phyloP scores from a whole-genome alignment of 1,140 invertebrate genomes.

The Zaprionus capensis region DNA sequence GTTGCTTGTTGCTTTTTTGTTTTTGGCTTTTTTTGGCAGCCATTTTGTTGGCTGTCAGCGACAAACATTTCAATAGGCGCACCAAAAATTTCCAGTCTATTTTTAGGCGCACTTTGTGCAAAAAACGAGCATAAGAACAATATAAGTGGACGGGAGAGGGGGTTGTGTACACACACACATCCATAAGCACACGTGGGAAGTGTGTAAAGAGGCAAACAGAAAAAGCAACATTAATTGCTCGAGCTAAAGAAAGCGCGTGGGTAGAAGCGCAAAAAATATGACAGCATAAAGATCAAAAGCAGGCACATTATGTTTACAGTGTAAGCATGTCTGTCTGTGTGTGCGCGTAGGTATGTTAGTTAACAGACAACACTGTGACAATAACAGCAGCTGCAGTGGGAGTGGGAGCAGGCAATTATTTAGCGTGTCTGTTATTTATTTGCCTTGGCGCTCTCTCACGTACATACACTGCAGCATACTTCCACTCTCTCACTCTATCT shows the following conservation, averaged over 20 bases:
- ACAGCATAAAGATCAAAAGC: conserved; percentile 12
- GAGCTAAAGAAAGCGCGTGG: conserved; percentile 11
- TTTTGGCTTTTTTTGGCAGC: conserved; percentile 14
- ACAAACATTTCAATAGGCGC: conserved; percentile 71
- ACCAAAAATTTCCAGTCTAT: conserved; percentile 69
- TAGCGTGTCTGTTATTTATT: neutral
- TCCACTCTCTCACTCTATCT: neutral
- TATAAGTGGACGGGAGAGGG: neutral
- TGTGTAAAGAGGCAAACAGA: conserved; percentile 9
- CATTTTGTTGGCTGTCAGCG: conserved; percentile 48
- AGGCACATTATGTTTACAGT: neutral
- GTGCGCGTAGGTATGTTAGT: neutral
- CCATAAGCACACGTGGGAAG: neutral
- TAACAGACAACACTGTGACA: conserved; percentile 1
- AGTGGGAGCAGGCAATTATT: neutral
- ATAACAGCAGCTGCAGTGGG: neutral
- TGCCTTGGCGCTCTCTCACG: neutral
- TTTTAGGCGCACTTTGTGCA: conserved; percentile 56
- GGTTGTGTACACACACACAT: neutral
- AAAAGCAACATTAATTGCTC: conserved; percentile 36
- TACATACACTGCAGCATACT: neutral
- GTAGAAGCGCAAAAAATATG: neutral
- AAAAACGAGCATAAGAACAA: conserved; percentile 3
- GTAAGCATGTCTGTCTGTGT: neutral
- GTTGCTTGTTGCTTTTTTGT: neutral